Conservation (phyloP, 2,888 invertebrate genomes). For the Quadroppia sp. region DNA sequence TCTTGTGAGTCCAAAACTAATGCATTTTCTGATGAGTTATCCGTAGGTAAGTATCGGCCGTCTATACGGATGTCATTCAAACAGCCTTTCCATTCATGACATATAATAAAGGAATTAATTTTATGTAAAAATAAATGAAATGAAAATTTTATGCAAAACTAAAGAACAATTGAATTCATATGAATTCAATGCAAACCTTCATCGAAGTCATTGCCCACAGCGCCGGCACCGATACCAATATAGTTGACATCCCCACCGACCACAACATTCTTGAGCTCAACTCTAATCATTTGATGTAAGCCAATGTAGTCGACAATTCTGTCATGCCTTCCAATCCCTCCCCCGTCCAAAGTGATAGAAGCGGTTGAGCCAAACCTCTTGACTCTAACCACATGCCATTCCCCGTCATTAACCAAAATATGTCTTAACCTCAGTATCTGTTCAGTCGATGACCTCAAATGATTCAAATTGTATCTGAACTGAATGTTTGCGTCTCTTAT, state of each 20-base stretch:
- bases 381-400: constrained; percentile 53
- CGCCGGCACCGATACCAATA: constrained; percentile 9
- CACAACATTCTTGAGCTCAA: constrained; percentile 47
- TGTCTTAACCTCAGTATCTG: constrained; percentile 45
- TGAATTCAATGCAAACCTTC: constrained; percentile 26
- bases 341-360: constrained; percentile 53
- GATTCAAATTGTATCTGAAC: constrained; percentile 54
- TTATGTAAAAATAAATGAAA: neutral
- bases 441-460: constrained; percentile 43
- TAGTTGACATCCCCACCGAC: constrained; percentile 45
- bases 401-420: constrained; percentile 52
- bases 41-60: constrained; percentile 54
- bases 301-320: constrained; percentile 46
- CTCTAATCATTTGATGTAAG: constrained; percentile 45
- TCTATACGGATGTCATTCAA: constrained; percentile 56
- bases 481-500: constrained; percentile 51
- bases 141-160: too few species aligned
- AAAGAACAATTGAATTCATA: too few species aligned
- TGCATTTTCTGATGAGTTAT: constrained; percentile 45
- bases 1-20: constrained; percentile 82
- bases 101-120: neutral
- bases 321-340: constrained; percentile 51
- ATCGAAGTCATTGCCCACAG: constrained; percentile 21
- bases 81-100: constrained; percentile 52
- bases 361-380: constrained; percentile 52